These are phyloP conservation scores for Lates calcarifer DNA, from an alignment of 2,113 vertebrate species.

Conservation along the genomic window DNA sequence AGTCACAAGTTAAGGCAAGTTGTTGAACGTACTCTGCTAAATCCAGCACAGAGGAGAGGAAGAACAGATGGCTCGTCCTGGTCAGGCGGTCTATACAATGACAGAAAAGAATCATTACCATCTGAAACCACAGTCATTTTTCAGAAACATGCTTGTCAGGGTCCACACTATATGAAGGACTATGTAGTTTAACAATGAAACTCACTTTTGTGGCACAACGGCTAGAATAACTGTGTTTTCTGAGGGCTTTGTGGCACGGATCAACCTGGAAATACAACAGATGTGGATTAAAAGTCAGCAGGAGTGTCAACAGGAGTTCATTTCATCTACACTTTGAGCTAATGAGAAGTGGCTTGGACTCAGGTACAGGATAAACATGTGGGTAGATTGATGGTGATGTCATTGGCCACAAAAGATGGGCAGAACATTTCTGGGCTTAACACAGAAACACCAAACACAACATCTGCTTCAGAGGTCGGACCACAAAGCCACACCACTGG, in stretches of 20 bases:
- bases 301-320: constrained; percentile 30
- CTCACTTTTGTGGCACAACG: constrained; percentile 91
- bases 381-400: constrained; percentile 56
- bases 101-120: constrained; percentile 58
- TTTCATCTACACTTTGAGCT: constrained; percentile 25
- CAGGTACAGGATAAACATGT: constrained; percentile 47
- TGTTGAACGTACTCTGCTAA: constrained; percentile 89
- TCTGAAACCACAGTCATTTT: constrained; percentile 21
- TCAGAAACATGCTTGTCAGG: background rate
- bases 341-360: constrained; percentile 26
- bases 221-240: constrained; percentile 93
- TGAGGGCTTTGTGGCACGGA: constrained; percentile 91
- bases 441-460: constrained; percentile 55
- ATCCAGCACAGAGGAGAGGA: constrained; percentile 93
- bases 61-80: constrained; percentile 93
- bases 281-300: constrained; percentile 11
- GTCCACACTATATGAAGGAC: background rate
- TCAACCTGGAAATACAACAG: constrained; percentile 84
- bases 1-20: constrained; percentile 10
- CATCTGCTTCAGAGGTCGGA: constrained; percentile 47
- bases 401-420: constrained; percentile 42
- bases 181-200: constrained; percentile 28
- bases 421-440: constrained; percentile 51
- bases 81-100: constrained; percentile 85
- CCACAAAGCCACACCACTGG: constrained; percentile 54